phyloP scores from a whole-genome alignment of 2,797 vertebrate species.

The Myotis findleyi region DNA sequence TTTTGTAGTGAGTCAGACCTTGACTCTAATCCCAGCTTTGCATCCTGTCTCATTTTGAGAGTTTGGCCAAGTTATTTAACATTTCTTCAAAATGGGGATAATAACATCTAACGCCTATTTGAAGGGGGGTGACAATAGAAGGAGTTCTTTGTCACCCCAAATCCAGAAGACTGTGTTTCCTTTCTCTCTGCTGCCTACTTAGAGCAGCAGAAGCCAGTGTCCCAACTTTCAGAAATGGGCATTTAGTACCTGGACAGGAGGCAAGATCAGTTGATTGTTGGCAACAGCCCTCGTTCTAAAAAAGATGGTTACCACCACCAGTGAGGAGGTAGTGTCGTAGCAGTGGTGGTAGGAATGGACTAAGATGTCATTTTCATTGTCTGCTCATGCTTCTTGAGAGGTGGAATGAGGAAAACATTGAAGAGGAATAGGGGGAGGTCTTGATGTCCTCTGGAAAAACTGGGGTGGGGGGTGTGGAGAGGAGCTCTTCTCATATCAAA shows the following conservation, averaged over 20 bases:
- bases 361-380: neutral
- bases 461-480: too few relatives aligned
- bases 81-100: neutral
- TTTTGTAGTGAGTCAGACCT: conserved; percentile 15
- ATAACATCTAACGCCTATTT: neutral
- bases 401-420: neutral
- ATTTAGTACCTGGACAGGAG: accelerated
- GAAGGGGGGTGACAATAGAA: neutral
- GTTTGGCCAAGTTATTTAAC: neutral
- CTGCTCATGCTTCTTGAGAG: neutral
- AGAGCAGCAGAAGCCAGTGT: neutral
- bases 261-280: neutral
- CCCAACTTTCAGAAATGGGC: neutral
- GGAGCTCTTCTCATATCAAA: neutral
- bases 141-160: too few relatives aligned
- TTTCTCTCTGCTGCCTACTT: neutral
- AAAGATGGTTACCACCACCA: neutral
- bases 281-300: too few relatives aligned
- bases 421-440: neutral
- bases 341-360: too few relatives aligned
- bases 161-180: neutral
- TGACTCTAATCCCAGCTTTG: conserved; percentile 1
- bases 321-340: neutral
- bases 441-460: neutral
- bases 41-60: neutral